Evolutionary conservation across 2,888 invertebrate species (phyloP), one percentile per base, ranked within the genome.

Genomic region (Pandemis corylana): DNA sequence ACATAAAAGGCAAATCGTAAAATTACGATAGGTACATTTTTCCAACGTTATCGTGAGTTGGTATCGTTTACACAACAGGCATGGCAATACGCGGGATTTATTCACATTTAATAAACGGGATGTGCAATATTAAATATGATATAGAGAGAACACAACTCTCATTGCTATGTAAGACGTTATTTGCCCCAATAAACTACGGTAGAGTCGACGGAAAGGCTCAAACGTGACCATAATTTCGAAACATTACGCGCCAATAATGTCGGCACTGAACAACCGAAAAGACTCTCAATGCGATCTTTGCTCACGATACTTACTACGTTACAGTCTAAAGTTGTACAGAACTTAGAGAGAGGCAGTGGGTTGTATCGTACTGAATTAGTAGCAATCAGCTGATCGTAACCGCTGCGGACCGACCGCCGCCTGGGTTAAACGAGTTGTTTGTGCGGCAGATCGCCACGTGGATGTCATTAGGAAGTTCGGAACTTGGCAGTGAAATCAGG

Each of bases 151-250:
- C 28, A 12, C n/a, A 28, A 59, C 28, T 5, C 59, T 20, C 59
- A 28, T 59, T 59, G 28, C 28, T 28, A 59, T 59, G 59, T 59
- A 28, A 59, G 59, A 28, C 59, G 53, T 5, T 12, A 12, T 28
- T 59, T 59, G 12, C 59, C 59, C 59, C n/a, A 59, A 59, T 59
- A 59, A 59, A 59, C 28, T 59, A 59, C 59, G 59, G 59, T 59
- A 28, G 10, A 28, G 13, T 20, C 41, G 62, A 36, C 62, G 62
- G 2, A n/a, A 41, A 13, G n/a, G 7, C 62, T 41, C 3, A 41
- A n/a, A 62, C 62, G 62, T 62, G 62, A 62, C 62, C 41, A 62
- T 41, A 41, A 41, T 62, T 41, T n/a, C 62, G 42, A 41, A 62
- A 41, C 41, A 62, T n/a, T 59, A 59, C 10, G 28, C 59, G 28